Percentiles rank a stretch among this genome's conserved stretches.
Conservation (phyloP, 1,140 invertebrate species). For the Scylla paramamosain region DNA sequence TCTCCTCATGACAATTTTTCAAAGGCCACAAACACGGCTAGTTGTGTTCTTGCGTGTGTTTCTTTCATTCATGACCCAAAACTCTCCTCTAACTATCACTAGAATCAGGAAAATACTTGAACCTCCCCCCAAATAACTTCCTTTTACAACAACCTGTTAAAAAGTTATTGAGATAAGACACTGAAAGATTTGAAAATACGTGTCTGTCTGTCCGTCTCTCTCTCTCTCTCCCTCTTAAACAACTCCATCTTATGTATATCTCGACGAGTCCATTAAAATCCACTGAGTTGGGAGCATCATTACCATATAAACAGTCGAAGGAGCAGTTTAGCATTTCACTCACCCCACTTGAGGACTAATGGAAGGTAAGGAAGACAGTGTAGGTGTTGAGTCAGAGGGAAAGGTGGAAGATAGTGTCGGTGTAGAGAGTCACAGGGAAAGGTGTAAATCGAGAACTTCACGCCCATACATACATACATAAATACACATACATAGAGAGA, state of each 20-base stretch:
- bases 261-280: constrained; percentile 54
- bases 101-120: too few relatives aligned
- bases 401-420: neutral
- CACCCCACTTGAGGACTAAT: too few relatives aligned
- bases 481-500: neutral
- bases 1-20: too few relatives aligned
- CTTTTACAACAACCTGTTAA: too few relatives aligned
- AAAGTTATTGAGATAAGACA: too few relatives aligned
- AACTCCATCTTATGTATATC: constrained; percentile 32
- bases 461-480: constrained; percentile 30
- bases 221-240: neutral
- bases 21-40: too few relatives aligned
- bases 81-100: too few relatives aligned
- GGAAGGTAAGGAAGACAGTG: neutral
- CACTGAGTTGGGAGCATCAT: constrained; percentile 30
- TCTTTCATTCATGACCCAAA: too few relatives aligned
- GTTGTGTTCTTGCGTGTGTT: too few relatives aligned
- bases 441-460: neutral
- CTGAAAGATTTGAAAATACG: too few relatives aligned
- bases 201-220: neutral
- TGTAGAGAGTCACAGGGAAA: neutral
- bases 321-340: neutral
- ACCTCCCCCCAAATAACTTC: too few relatives aligned
- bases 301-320: constrained; percentile 57
- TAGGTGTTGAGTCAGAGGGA: neutral